These are phyloP conservation scores for Pinna nobilis DNA, from an alignment of 1,140 invertebrate genomes.

Conservation along the genomic window DNA sequence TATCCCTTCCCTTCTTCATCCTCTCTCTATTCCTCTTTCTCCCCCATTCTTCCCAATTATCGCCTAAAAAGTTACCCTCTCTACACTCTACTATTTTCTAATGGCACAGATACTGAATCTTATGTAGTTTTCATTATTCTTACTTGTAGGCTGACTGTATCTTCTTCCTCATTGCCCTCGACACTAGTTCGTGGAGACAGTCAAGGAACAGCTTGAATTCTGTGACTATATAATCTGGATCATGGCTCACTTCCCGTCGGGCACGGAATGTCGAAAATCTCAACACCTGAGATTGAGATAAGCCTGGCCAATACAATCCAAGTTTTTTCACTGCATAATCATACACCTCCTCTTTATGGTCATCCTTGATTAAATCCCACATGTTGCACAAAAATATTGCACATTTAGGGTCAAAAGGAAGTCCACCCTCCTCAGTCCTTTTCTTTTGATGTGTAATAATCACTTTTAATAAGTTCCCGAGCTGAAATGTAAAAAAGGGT, in stretches of 20 bases:
- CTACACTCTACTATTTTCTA: too few species aligned
- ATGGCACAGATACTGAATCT: too few species aligned
- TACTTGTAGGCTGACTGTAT: conserved; percentile 55
- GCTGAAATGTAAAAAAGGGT: conserved; percentile 43
- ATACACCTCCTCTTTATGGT: conserved; percentile 44
- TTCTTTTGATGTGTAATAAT: conserved; percentile 51
- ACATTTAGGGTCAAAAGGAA: conserved; percentile 48
- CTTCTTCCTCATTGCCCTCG: conserved; percentile 32
- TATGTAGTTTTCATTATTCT: too few species aligned
- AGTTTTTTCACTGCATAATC: conserved; percentile 50
- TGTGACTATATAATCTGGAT: conserved; percentile 49
- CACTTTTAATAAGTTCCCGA: conserved; percentile 53
- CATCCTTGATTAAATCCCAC: conserved; percentile 55
- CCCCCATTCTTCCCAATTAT: neutral
- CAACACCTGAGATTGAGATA: conserved; percentile 39
- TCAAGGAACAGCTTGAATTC: conserved; percentile 43
- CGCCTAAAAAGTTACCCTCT: neutral
- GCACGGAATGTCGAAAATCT: conserved; percentile 52
- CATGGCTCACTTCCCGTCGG: conserved; percentile 34
- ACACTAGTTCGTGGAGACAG: conserved; percentile 42
- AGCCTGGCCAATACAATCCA: conserved; percentile 51
- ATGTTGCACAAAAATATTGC: conserved; percentile 64
- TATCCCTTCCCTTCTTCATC: neutral
- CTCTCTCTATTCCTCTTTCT: neutral
- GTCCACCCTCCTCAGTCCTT: neutral